Conservation (phyloP, 2,888 invertebrate genomes). For the Chalcosyrphus nemorum region DNA sequence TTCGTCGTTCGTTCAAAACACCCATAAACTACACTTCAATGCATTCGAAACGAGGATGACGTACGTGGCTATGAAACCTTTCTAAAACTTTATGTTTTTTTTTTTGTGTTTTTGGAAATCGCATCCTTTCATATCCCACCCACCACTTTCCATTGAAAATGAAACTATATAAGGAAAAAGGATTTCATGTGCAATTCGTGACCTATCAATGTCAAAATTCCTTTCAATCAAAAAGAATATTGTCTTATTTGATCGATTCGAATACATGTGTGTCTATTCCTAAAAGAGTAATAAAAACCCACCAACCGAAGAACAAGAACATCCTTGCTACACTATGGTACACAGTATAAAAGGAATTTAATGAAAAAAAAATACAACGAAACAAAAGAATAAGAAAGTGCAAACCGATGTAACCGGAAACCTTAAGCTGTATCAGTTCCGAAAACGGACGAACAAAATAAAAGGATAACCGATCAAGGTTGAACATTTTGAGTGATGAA, state of each 20-base stretch:
- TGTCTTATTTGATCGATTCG: slow-evolving; percentile 52
- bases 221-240: slow-evolving; percentile 65
- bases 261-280: not conserved
- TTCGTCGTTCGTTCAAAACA: not conserved
- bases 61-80: not conserved
- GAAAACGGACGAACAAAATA: slow-evolving; percentile 23
- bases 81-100: not conserved
- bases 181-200: slow-evolving; percentile 53
- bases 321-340: slow-evolving; percentile 22
- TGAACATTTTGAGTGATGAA: slow-evolving; percentile 66
- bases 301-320: no score
- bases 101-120: not conserved
- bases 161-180: not conserved
- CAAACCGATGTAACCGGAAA: slow-evolving; percentile 67
- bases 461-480: slow-evolving; percentile 69
- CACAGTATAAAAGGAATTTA: not conserved
- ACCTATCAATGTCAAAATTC: slow-evolving; percentile 63
- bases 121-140: not conserved
- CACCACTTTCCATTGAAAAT: not conserved
- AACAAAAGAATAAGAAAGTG: slow-evolving; percentile 61
- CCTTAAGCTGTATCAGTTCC: slow-evolving; percentile 55
- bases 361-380: slow-evolving; percentile 32
- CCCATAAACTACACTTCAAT: not conserved
- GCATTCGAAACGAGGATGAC: not conserved
- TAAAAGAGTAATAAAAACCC: slow-evolving; percentile 17